Percentiles rank a stretch among this genome's conserved stretches.
These are phyloP conservation scores for Limosa lapponica DNA, from an alignment of 2,797 vertebrate genomes.

Conservation along the genomic window DNA sequence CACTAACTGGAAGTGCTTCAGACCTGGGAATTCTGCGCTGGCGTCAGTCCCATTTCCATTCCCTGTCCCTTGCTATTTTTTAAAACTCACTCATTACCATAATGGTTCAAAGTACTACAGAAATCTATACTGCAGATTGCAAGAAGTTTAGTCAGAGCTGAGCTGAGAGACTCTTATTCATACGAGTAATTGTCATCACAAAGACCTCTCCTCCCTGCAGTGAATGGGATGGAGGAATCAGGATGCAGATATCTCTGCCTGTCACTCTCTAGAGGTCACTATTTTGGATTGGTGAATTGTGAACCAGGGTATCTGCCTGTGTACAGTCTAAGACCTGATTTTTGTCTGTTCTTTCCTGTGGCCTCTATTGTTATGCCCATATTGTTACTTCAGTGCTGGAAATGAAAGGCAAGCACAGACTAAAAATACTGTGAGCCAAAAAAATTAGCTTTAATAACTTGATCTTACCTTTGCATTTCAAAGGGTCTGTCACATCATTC, in stretches of 20 bases:
- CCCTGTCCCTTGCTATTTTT: not conserved
- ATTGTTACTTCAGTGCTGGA: not conserved
- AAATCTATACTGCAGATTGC: not conserved
- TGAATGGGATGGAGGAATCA: not conserved
- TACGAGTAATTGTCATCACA: not conserved
- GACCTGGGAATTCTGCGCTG: not conserved
- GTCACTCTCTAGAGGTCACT: not conserved
- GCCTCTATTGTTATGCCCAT: not conserved
- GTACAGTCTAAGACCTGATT: not conserved
- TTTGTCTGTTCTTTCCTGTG: not conserved
- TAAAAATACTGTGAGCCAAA: not conserved
- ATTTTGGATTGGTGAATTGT: not conserved
- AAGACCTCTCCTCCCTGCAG: not conserved
- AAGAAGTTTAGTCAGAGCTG: not conserved
- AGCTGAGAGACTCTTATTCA: not conserved
- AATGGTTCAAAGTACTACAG: not conserved
- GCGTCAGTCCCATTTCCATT: not conserved
- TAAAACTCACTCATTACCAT: not conserved
- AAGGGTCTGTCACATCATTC: not conserved
- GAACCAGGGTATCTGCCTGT: not conserved
- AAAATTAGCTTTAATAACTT: not conserved
- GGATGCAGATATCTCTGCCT: not conserved
- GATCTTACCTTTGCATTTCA: slow-evolving; percentile 35
- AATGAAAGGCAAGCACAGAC: not conserved
- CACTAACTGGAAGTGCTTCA: not conserved